Conservation (phyloP, 2,888 invertebrate genomes). For the Lottia scabra region DNA sequence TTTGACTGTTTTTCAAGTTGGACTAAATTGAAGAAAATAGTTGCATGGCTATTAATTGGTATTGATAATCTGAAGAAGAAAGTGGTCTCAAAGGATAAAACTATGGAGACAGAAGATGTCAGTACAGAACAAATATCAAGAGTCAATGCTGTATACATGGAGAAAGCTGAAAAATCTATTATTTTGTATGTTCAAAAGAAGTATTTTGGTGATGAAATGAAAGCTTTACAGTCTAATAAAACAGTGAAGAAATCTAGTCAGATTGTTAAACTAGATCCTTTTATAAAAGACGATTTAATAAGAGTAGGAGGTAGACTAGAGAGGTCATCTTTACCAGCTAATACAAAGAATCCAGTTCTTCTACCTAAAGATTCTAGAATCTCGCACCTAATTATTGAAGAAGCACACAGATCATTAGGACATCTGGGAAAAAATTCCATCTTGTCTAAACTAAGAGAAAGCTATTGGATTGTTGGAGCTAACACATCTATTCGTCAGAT, state of each 20-base stretch:
- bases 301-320: background rate
- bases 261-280: slow-evolving; percentile 2
- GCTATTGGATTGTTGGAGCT: slow-evolving; percentile 13
- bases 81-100: too few species aligned
- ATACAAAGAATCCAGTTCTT: background rate
- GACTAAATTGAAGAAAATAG: background rate
- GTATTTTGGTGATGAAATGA: background rate
- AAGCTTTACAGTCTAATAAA: background rate
- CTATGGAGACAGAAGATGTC: too few species aligned
- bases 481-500: background rate
- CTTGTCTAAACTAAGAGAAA: slow-evolving; percentile 6
- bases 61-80: background rate
- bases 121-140: too few species aligned
- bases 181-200: background rate
- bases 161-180: background rate
- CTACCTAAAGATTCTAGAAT: background rate
- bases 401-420: background rate
- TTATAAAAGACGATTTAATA: background rate
- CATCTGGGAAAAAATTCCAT: slow-evolving; percentile 8
- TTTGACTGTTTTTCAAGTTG: background rate
- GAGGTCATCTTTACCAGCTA: background rate
- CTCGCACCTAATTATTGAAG: background rate
- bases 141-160: too few species aligned
- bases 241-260: background rate
- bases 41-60: background rate